Evolutionary conservation across 2,797 vertebrate species (phyloP).

Genomic region (Microctenopoma lineatum): DNA sequence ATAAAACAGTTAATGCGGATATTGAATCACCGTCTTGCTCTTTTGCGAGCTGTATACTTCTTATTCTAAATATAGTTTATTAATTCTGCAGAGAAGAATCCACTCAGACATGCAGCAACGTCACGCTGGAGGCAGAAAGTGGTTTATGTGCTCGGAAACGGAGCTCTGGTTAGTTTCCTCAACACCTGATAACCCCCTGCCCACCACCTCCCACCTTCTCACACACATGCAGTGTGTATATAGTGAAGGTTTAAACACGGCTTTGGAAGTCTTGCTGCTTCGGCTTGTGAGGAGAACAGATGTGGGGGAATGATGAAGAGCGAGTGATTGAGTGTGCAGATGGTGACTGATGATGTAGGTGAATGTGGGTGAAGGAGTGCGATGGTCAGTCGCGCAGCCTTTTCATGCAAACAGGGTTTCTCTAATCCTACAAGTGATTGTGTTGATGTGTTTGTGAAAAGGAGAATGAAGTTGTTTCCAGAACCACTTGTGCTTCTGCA

Average conservation of each 20-base stretch:
- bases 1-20: not conserved
- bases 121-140: constrained; percentile 11
- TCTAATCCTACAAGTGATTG: not conserved
- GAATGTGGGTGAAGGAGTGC: constrained; percentile 1
- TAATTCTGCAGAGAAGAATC: not conserved
- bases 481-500: not conserved
- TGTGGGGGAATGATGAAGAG: constrained; percentile 23
- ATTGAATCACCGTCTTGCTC: not conserved
- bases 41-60: not conserved
- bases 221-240: constrained; percentile 7
- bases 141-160: constrained; percentile 34
- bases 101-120: constrained; percentile 30
- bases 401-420: not conserved
- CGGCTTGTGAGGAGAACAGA: constrained; percentile 20
- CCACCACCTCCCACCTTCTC: not conserved
- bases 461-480: not conserved
- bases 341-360: constrained; percentile 10
- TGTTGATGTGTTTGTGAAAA: not conserved
- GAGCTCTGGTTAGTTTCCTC: constrained; percentile 67
- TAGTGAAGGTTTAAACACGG: constrained; percentile 13
- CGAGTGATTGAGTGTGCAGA: constrained; percentile 20
- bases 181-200: constrained; percentile 67
- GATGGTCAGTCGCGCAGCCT: not conserved
- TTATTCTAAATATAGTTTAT: not conserved
- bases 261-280: constrained; percentile 29